These are phyloP conservation scores for Saimiri boliviensis DNA, from an alignment of 2,113 vertebrate species.

Conservation along the genomic window DNA sequence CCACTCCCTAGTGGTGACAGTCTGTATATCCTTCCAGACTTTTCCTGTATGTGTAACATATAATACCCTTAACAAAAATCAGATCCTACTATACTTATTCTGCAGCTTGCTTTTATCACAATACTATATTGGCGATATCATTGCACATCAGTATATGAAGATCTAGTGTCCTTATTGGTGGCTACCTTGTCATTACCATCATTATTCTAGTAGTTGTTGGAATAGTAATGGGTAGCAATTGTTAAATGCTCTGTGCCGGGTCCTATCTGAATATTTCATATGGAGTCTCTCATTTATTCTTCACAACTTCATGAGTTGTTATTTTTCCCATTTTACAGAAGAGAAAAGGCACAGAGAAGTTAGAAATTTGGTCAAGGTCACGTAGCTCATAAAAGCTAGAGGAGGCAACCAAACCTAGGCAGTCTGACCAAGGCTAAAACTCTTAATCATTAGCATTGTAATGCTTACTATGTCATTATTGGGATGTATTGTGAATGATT, in stretches of 20 bases:
- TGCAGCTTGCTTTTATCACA: slow-evolving; percentile 3
- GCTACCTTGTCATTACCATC: background rate
- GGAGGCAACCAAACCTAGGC: background rate
- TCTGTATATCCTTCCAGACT: slow-evolving; percentile 12
- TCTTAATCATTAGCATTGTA: background rate
- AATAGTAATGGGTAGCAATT: background rate
- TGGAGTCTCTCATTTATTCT: slow-evolving; percentile 15
- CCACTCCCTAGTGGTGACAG: background rate
- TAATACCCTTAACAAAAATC: slow-evolving; percentile 40
- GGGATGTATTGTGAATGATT: background rate
- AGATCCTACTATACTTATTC: background rate
- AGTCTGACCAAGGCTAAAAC: background rate
- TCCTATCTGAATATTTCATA: background rate
- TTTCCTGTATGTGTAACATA: background rate
- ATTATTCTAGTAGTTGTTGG: background rate
- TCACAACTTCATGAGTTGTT: slow-evolving; percentile 1
- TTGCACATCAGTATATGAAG: background rate
- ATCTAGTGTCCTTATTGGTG: background rate
- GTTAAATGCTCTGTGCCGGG: background rate
- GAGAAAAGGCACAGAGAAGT: background rate
- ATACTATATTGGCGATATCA: background rate
- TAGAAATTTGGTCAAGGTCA: slow-evolving; percentile 29
- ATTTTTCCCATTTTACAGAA: background rate
- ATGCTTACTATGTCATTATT: background rate
- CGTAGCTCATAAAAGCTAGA: background rate